These are phyloP conservation scores for Ditylenchus dipsaci DNA, from an alignment of 1,140 invertebrate species.

Conservation along the genomic window DNA sequence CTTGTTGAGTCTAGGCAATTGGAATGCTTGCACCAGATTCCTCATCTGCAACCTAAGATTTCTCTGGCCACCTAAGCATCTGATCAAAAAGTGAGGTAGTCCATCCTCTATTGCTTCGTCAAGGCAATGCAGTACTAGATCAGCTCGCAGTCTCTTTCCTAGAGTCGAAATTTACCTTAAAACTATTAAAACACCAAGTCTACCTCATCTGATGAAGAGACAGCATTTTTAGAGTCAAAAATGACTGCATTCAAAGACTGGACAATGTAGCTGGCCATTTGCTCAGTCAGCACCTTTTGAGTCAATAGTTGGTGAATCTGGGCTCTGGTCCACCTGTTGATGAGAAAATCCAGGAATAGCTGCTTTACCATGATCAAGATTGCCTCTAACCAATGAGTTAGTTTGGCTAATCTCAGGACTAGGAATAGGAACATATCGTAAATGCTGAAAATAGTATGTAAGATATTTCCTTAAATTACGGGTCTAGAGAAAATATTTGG, in stretches of 20 bases:
- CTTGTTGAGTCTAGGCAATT: constrained; percentile 23
- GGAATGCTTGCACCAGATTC: constrained; percentile 19
- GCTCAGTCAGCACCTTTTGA: not conserved
- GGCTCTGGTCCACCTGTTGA: not conserved
- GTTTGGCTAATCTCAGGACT: not conserved
- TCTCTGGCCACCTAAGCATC: not conserved
- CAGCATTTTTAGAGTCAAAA: not conserved
- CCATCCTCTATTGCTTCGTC: constrained; percentile 15
- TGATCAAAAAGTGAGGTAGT: constrained; percentile 8
- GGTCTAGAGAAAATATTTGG: too few species aligned
- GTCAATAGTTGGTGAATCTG: not conserved
- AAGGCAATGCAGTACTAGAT: constrained; percentile 26
- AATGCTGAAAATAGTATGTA: not conserved
- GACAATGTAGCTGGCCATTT: not conserved
- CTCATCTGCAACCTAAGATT: not conserved
- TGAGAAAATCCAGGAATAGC: not conserved
- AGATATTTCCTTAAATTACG: too few species aligned
- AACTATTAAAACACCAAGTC: too few species aligned
- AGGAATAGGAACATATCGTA: constrained; percentile 5
- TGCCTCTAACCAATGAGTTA: not conserved
- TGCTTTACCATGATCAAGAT: not conserved
- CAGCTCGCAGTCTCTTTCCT: constrained; percentile 29
- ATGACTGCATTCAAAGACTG: constrained; percentile 5
- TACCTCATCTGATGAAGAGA: not conserved
- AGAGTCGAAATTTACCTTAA: too few species aligned